phyloP scores from a whole-genome alignment of 2,888 invertebrate genomes.

The Oscheius sp. region DNA sequence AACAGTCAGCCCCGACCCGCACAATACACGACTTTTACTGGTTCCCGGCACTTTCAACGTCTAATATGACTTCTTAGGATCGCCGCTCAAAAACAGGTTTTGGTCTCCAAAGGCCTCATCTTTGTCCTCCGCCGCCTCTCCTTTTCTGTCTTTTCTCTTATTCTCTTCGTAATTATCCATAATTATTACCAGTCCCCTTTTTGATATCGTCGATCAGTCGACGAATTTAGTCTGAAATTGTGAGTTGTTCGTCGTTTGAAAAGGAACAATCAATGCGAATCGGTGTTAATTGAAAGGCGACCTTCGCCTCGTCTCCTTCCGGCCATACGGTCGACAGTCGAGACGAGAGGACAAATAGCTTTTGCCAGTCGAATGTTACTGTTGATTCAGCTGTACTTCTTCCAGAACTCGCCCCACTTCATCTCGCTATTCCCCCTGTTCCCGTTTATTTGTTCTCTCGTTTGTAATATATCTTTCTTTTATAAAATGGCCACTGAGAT shows the following conservation, averaged over 20 bases:
- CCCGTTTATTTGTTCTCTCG: not conserved
- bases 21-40: constrained; percentile 33
- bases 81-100: not conserved
- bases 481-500: not conserved
- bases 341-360: constrained; percentile 10
- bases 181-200: too few species aligned
- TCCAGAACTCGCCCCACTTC: not conserved
- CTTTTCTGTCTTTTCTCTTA: not conserved
- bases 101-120: not conserved
- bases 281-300: constrained; percentile 36
- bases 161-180: not conserved
- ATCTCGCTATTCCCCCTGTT: not conserved
- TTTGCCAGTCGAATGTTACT: not conserved
- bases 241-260: too few species aligned
- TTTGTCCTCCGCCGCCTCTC: not conserved
- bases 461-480: not conserved
- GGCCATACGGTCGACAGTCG: not conserved
- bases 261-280: constrained; percentile 33
- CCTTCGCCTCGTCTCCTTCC: constrained; percentile 19
- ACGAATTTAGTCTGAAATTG: too few species aligned
- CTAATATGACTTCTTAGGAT: not conserved
- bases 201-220: too few species aligned
- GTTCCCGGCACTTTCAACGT: constrained; percentile 8
- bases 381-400: constrained; percentile 4
- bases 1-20: constrained; percentile 32